These are phyloP conservation scores for Neotoxoptera formosana DNA, from an alignment of 1,140 invertebrate genomes.

Conservation along the genomic window DNA sequence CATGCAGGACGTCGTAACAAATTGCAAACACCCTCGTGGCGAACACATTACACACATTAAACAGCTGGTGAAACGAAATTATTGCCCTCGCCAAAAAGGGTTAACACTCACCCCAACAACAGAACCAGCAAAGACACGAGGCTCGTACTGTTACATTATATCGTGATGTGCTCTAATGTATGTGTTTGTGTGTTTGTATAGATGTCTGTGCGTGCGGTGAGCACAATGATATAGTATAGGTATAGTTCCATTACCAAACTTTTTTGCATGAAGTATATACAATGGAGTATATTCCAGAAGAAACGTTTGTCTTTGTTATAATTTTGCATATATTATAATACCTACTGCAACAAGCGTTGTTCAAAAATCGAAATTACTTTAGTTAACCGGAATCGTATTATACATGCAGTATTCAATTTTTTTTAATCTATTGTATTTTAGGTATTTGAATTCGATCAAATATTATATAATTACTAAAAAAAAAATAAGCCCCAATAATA, in stretches of 20 bases:
- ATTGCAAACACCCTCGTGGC: slow-evolving; percentile 47
- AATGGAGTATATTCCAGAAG: background rate
- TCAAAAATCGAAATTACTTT: background rate
- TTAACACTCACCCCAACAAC: slow-evolving; percentile 31
- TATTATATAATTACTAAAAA: background rate
- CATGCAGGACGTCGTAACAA: background rate
- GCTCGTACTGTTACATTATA: background rate
- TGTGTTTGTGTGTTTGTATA: background rate
- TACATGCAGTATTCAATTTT: background rate
- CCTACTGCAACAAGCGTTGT: background rate
- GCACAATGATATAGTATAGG: slow-evolving; percentile 10
- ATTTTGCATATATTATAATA: background rate
- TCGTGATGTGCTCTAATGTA: background rate
- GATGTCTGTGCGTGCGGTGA: background rate
- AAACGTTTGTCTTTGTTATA: background rate
- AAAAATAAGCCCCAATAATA: background rate
- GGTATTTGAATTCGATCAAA: background rate
- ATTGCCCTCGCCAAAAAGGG: slow-evolving; percentile 52
- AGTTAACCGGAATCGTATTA: background rate
- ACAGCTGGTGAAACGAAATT: slow-evolving; percentile 53
- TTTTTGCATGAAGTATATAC: background rate
- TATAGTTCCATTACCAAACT: background rate
- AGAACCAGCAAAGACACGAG: background rate
- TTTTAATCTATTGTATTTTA: background rate
- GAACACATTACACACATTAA: slow-evolving; percentile 40